phyloP scores from a whole-genome alignment of 2,888 invertebrate species.

The Synergus gifuensis region DNA sequence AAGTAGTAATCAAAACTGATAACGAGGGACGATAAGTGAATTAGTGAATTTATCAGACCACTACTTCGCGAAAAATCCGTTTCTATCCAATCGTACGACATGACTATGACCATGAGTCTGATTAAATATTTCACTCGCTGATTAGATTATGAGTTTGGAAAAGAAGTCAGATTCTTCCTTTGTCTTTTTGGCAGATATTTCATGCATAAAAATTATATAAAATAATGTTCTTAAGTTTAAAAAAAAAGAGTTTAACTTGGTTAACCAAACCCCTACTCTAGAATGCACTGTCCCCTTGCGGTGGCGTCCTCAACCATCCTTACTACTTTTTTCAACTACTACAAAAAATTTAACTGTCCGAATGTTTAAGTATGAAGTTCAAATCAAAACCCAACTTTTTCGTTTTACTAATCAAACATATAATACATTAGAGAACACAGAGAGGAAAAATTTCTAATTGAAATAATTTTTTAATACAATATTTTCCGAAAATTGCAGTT shows the following conservation, averaged over 20 bases:
- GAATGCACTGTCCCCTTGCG: neutral
- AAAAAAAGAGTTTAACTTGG: too few relatives aligned
- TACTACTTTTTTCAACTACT: neutral
- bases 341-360: too few relatives aligned
- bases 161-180: constrained; percentile 2
- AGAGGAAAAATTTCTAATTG: too few relatives aligned
- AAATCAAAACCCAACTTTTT: too few relatives aligned
- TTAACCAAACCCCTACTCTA: neutral
- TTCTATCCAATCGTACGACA: neutral
- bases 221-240: neutral
- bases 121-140: constrained; percentile 4
- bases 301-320: neutral
- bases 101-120: neutral
- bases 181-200: neutral
- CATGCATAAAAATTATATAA: neutral
- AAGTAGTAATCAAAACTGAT: neutral
- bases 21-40: neutral
- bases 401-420: too few relatives aligned
- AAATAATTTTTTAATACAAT: too few relatives aligned
- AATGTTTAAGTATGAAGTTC: too few relatives aligned
- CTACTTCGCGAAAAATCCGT: neutral
- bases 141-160: constrained; percentile 9
- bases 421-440: too few relatives aligned
- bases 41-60: neutral
- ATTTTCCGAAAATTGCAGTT: neutral